Conservation (phyloP, 2,113 vertebrate species). For the Tyrannus savana region DNA sequence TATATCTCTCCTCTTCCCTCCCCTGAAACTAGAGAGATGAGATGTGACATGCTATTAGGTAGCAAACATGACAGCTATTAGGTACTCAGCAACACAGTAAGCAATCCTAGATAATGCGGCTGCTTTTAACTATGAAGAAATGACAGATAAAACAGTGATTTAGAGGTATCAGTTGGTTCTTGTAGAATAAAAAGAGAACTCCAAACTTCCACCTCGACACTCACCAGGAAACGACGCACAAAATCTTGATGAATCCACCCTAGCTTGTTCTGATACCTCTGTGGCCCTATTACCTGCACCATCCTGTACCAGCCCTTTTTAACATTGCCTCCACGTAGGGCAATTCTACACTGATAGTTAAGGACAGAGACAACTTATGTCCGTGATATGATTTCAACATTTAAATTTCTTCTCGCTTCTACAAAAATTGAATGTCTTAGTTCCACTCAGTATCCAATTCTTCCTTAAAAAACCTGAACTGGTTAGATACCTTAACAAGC, state of each 20-base stretch:
- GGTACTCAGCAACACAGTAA: neutral
- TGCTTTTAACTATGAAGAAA: neutral
- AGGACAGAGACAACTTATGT: neutral
- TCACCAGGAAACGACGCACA: neutral
- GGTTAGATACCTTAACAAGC: neutral
- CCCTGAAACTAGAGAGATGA: neutral
- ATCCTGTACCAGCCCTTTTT: neutral
- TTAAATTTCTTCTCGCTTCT: neutral
- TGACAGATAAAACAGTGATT: neutral
- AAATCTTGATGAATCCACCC: neutral
- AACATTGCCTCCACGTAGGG: accelerated
- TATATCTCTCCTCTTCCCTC: neutral
- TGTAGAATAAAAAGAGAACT: neutral
- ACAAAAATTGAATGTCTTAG: neutral
- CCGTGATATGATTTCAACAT: neutral
- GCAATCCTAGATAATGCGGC: neutral
- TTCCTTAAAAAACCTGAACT: neutral
- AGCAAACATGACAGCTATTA: neutral
- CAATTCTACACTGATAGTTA: neutral
- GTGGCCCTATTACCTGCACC: neutral
- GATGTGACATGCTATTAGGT: neutral
- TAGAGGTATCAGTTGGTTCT: neutral
- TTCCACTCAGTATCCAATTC: neutral
- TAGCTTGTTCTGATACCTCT: neutral
- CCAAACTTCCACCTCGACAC: neutral